Percentiles rank a stretch among this genome's conserved stretches.
Conservation (phyloP, 2,888 invertebrate genomes). For the Trachelus tabidus region DNA sequence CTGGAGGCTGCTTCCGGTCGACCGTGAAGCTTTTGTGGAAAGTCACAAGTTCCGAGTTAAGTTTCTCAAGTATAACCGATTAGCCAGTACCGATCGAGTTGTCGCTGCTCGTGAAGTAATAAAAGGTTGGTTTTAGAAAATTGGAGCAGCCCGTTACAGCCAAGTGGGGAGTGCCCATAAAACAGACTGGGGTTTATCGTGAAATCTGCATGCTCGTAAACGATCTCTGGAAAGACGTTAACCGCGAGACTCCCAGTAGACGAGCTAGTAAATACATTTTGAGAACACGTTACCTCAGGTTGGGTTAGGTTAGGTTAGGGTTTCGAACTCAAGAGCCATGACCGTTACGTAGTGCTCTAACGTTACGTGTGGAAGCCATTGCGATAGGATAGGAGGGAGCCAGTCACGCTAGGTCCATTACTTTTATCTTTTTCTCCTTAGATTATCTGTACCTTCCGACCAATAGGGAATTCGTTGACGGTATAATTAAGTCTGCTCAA, state of each 20-base stretch:
- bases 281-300: neutral
- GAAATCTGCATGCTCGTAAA: neutral
- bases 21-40: neutral
- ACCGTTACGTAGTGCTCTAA: neutral
- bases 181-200: neutral
- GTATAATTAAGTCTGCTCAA: neutral
- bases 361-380: neutral
- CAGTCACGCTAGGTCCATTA: neutral
- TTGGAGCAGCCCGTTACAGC: neutral
- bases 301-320: neutral
- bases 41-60: neutral
- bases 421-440: neutral
- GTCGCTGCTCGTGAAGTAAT: neutral
- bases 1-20: neutral
- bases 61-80: neutral
- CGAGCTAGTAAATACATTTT: neutral
- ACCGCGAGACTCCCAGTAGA: neutral
- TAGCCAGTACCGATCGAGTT: neutral
- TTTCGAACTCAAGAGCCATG: neutral
- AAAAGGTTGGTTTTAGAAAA: neutral
- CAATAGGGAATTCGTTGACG: neutral
- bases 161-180: neutral
- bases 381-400: neutral
- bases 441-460: neutral
- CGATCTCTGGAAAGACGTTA: neutral